Base-by-base conservation (phyloP, 2,888 invertebrate genomes). In the Anticlea derivata region DNA sequence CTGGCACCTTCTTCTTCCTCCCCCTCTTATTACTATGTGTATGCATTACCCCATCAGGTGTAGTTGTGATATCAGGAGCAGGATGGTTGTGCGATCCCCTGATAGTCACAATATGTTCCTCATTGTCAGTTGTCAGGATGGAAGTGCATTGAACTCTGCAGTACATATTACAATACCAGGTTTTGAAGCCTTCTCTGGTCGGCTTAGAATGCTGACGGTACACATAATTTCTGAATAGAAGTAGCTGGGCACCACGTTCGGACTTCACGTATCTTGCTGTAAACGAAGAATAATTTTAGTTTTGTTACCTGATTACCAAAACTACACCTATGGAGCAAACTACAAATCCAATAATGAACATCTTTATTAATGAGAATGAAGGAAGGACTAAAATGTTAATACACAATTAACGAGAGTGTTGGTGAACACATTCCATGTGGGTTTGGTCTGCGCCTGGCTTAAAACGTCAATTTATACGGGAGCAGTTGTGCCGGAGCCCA, bases 131-230 rank as follows among this genome's bases (percentile, higher is more conserved):
- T 0, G 61, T 70, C 1, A 80, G 52, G 8, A 67, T 59, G 0
- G 75, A 69, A 1, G 60, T 55, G 38, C 81, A 81, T 27, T 74
- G 71, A 5, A 33, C 48, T 4, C 55, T 56, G 10, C 52, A 46
- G 10, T 80, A 80, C 75, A 72, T 78, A 0, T 69, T 65, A 39
- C 80, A 80, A 55, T 80, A 77, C 76, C 79, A 80, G 1, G 68
- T 69, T 13, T 51, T 70, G 10, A 40, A 39, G 1, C 80, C 80
- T 0, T 70, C 73, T 31, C 49, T 74, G 1, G 60, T 69, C 0
- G 73, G 51, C 51, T 72, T 80, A 45, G 65, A 66, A 38, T 72
- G 76, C 26, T 65, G 67, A 7, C 80, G 68, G 46, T 65, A 79
- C 1, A 80, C 43, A 10, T 52, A 68, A 0, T 61, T 55, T 37